Percentiles rank a stretch among this genome's conserved stretches.
Conservation (phyloP, 1,140 invertebrate species). For the Streblospio benedicti region DNA sequence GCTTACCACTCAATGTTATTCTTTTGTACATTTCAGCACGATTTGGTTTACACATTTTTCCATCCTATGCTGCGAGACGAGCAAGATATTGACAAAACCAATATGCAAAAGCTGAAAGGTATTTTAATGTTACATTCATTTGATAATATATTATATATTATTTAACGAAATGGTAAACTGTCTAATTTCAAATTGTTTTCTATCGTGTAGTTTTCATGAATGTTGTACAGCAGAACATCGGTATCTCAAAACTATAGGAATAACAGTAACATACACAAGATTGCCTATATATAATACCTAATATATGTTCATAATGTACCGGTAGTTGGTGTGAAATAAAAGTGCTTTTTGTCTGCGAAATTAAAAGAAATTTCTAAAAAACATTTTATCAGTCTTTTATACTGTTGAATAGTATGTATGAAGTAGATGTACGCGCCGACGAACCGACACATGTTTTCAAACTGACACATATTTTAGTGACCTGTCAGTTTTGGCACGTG, state of each 20-base stretch:
- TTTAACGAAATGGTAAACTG: constrained; percentile 23
- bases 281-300: background rate
- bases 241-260: too few species aligned
- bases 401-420: too few species aligned
- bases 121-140: constrained; percentile 3
- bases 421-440: too few species aligned
- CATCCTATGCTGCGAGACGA: constrained; percentile 80
- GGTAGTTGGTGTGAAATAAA: background rate
- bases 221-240: too few species aligned
- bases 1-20: too few species aligned
- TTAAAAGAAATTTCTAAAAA: background rate
- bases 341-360: constrained; percentile 20
- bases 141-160: constrained; percentile 2
- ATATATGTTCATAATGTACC: background rate
- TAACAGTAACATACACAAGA: constrained; percentile 6
- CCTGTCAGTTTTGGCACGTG: too few species aligned
- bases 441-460: too few species aligned
- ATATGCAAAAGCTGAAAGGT: constrained; percentile 59
- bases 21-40: constrained; percentile 60
- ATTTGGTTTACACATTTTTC: constrained; percentile 95
- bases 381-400: too few species aligned
- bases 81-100: constrained; percentile 62
- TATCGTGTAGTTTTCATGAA: too few species aligned
- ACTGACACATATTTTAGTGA: too few species aligned
- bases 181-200: constrained; percentile 10